Evolutionary conservation across 1,140 invertebrate genomes (phyloP).

Genomic region (Bilobella aurantiaca): DNA sequence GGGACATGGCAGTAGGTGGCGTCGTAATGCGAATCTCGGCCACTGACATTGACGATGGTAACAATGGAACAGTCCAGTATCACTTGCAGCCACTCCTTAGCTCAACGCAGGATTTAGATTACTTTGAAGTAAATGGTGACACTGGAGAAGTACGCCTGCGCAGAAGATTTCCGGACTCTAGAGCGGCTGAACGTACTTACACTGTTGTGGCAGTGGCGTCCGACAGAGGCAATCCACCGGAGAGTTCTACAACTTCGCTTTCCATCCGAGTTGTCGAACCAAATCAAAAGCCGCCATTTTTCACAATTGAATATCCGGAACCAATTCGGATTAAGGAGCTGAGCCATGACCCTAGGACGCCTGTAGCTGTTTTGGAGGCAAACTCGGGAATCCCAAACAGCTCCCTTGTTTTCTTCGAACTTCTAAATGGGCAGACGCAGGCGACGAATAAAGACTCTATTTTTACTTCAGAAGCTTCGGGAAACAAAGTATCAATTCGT

Average conservation of each 20-base stretch:
- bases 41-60: slow-evolving; percentile 75
- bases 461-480: slow-evolving; percentile 54
- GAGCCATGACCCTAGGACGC: slow-evolving; percentile 53
- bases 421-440: slow-evolving; percentile 66
- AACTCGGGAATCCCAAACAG: slow-evolving; percentile 52
- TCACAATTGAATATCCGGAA: slow-evolving; percentile 47
- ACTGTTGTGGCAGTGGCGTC: slow-evolving; percentile 59
- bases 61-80: slow-evolving; percentile 64
- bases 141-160: slow-evolving; percentile 68
- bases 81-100: slow-evolving; percentile 47
- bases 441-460: slow-evolving; percentile 70
- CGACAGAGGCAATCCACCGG: slow-evolving; percentile 57
- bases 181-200: slow-evolving; percentile 53
- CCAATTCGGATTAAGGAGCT: slow-evolving; percentile 61
- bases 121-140: slow-evolving; percentile 63
- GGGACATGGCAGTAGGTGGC: slow-evolving; percentile 53
- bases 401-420: slow-evolving; percentile 59
- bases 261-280: slow-evolving; percentile 74
- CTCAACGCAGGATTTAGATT: slow-evolving; percentile 47
- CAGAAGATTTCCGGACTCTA: slow-evolving; percentile 49
- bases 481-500: slow-evolving; percentile 58
- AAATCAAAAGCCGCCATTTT: slow-evolving; percentile 71
- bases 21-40: slow-evolving; percentile 78
- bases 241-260: slow-evolving; percentile 57
- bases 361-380: slow-evolving; percentile 58